These are phyloP conservation scores for Semnornis frantzii DNA, from an alignment of 2,113 vertebrate genomes.

Conservation along the genomic window DNA sequence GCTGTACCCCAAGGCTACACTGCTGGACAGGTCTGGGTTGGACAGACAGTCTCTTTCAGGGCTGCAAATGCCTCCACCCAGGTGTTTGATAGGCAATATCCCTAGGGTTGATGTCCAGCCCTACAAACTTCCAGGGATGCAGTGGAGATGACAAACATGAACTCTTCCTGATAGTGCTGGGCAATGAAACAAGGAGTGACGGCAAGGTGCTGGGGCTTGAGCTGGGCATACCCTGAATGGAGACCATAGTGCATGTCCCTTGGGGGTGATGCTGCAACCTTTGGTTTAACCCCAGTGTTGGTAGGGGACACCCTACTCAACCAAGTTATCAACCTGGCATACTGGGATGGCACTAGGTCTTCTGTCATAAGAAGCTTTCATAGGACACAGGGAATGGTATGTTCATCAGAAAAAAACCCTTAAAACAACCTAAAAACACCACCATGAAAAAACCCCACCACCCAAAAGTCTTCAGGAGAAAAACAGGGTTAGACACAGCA, in stretches of 20 bases:
- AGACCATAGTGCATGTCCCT: no score
- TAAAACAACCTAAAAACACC: no score
- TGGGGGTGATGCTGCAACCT: not conserved
- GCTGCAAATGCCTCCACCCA: not conserved
- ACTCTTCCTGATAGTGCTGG: not conserved
- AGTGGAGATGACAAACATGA: not conserved
- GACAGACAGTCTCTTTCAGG: not conserved
- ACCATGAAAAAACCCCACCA: no score
- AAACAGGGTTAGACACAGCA: not conserved
- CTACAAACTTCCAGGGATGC: not conserved
- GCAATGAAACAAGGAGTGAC: not conserved
- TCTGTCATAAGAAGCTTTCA: not conserved
- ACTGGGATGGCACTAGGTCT: rapidly evolving
- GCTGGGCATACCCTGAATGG: not conserved
- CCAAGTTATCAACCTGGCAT: not conserved
- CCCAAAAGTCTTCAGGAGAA: not conserved
- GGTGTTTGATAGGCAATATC: not conserved
- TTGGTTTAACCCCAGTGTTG: not conserved
- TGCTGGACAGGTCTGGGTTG: not conserved
- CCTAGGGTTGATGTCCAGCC: not conserved
- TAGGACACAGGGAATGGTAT: not conserved
- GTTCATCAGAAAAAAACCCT: not conserved
- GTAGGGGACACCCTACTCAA: not conserved
- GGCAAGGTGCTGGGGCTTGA: rapidly evolving
- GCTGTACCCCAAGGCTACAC: not conserved